Percentiles rank a stretch among this genome's conserved stretches.
Conservation (phyloP, 2,888 invertebrate genomes). For the Cylloceria caligata region DNA sequence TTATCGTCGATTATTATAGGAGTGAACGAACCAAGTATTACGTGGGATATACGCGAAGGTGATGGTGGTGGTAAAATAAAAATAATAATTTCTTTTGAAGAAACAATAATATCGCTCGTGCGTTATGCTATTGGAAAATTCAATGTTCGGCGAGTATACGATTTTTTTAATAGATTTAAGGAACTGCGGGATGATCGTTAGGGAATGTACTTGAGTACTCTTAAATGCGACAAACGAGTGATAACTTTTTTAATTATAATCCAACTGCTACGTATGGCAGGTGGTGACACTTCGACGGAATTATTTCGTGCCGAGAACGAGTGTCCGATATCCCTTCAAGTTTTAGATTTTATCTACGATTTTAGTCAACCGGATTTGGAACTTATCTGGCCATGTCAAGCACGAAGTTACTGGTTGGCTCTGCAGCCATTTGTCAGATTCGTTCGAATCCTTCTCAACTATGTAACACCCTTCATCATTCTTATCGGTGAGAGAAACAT, state of each 20-base stretch:
- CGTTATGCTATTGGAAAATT: slow-evolving; percentile 25
- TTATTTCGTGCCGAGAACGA: slow-evolving; percentile 53
- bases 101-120: neutral
- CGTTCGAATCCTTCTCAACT: slow-evolving; percentile 78
- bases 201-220: slow-evolving; percentile 43
- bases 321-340: slow-evolving; percentile 74
- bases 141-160: slow-evolving; percentile 24
- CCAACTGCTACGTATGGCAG: slow-evolving; percentile 55
- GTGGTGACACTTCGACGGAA: slow-evolving; percentile 46
- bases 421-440: slow-evolving; percentile 77
- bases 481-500: slow-evolving; percentile 79
- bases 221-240: neutral
- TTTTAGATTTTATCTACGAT: slow-evolving; percentile 76
- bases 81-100: neutral
- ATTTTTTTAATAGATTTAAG: slow-evolving; percentile 6
- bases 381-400: slow-evolving; percentile 80
- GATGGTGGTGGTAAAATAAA: slow-evolving; percentile 7
- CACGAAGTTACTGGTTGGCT: slow-evolving; percentile 79
- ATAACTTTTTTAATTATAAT: slow-evolving; percentile 17
- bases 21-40: too few relatives aligned
- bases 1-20: too few relatives aligned
- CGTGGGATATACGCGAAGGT: neutral
- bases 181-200: slow-evolving; percentile 26
- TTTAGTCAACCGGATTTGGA: slow-evolving; percentile 74
- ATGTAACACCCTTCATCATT: slow-evolving; percentile 80